Evolutionary conservation across 2,888 invertebrate genomes (phyloP).

Genomic region (Cataglyphis cursor): DNA sequence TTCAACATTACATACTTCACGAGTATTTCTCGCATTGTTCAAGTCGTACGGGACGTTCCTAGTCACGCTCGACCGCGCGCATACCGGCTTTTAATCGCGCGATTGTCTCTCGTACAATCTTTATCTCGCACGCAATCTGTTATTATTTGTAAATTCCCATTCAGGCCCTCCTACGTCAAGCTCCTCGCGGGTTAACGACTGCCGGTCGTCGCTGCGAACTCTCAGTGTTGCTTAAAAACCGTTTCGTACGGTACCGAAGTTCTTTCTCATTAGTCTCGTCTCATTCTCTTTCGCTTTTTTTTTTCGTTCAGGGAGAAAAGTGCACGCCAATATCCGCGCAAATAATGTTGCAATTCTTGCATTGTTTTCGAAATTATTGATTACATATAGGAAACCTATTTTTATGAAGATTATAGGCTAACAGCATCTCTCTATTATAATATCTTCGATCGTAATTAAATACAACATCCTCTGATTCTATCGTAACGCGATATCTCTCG

Average conservation of each 20-base stretch:
- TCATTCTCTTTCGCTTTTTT: constrained; percentile 33
- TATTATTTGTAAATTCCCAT: constrained; percentile 52
- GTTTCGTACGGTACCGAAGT: constrained; percentile 53
- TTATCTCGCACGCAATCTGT: constrained; percentile 33
- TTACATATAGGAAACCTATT: background rate
- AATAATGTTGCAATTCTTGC: background rate
- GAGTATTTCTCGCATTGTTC: background rate
- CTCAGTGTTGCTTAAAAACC: constrained; percentile 41
- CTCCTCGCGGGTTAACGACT: constrained; percentile 60
- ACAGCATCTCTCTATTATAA: background rate
- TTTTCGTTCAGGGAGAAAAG: background rate
- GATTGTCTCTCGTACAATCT: constrained; percentile 15
- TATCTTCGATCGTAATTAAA: background rate
- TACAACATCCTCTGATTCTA: background rate
- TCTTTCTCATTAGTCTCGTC: constrained; percentile 55
- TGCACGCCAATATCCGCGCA: background rate
- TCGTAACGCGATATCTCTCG: background rate
- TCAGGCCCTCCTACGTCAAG: constrained; percentile 42
- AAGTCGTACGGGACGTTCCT: constrained; percentile 5
- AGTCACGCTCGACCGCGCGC: constrained; percentile 15
- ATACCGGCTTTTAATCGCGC: constrained; percentile 23
- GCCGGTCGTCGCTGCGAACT: constrained; percentile 21
- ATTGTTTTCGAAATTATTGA: background rate
- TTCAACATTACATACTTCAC: background rate
- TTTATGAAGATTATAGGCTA: background rate